phyloP scores from a whole-genome alignment of 2,888 invertebrate genomes.

The Dryadula phaetusa region DNA sequence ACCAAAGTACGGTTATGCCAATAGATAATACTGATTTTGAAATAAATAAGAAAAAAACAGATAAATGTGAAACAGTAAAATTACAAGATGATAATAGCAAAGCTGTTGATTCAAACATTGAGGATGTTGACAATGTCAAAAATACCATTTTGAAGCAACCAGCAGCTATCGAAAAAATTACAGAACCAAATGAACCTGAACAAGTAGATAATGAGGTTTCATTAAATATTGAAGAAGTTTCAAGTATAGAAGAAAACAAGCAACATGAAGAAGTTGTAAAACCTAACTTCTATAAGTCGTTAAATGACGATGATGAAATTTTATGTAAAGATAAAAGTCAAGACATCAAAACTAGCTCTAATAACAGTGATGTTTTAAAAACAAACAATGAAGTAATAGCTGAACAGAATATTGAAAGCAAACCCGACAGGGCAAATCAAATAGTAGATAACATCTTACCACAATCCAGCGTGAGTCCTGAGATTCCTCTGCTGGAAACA shows the following conservation, averaged over 20 bases:
- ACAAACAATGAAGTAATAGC: not conserved
- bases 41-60: constrained; percentile 53
- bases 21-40: constrained; percentile 62
- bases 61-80: not conserved
- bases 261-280: constrained; percentile 46
- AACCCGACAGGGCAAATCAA: constrained; percentile 16
- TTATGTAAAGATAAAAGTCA: not conserved
- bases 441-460: constrained; percentile 26
- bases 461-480: constrained; percentile 48
- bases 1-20: constrained; percentile 23
- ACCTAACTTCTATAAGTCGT: constrained; percentile 69
- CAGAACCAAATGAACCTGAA: constrained; percentile 14
- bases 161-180: not conserved
- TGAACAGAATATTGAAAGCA: not conserved
- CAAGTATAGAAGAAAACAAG: constrained; percentile 17
- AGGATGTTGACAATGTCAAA: not conserved
- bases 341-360: not conserved
- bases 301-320: constrained; percentile 45
- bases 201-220: not conserved
- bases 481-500: constrained; percentile 62
- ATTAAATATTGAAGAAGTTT: constrained; percentile 4
- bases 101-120: not conserved
- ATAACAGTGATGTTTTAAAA: not conserved
- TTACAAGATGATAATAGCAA: constrained; percentile 36
- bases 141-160: not conserved